Conservation (phyloP, 2,797 vertebrate genomes). For the Pantherophis alleghaniensis region DNA sequence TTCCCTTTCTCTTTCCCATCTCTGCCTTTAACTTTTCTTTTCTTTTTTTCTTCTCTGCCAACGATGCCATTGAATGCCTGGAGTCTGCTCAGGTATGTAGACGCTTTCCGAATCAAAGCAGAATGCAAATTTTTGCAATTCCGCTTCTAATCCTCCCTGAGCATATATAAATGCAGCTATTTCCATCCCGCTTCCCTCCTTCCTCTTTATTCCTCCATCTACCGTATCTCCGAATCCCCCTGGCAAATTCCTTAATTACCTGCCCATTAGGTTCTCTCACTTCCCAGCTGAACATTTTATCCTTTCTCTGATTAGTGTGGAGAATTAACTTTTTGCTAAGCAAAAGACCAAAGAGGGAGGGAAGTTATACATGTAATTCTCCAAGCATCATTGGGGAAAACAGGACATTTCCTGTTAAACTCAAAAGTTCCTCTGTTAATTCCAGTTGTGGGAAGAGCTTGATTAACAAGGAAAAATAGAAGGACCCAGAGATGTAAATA, state of each 20-base stretch:
- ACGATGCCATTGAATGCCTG: background rate
- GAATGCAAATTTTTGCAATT: conserved; percentile 26
- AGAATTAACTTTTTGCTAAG: conserved; percentile 32
- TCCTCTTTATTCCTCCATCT: conserved; percentile 38
- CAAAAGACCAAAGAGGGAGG: accelerated
- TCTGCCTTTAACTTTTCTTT: background rate
- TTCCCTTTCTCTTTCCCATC: background rate
- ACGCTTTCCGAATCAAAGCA: conserved; percentile 42
- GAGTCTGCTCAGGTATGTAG: conserved; percentile 38
- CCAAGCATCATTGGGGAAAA: accelerated
- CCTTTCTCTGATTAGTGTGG: background rate
- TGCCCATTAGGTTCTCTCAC: conserved; percentile 50
- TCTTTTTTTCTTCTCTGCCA: background rate
- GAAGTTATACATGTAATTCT: background rate
- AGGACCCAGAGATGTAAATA: accelerated
- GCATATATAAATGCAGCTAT: conserved; percentile 47
- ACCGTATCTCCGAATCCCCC: conserved; percentile 2
- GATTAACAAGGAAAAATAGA: background rate
- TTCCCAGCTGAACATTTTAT: conserved; percentile 38
- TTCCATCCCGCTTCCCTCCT: conserved; percentile 19
- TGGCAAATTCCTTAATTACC: conserved; percentile 61
- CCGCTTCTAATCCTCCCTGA: conserved; percentile 33
- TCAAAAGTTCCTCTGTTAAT: background rate
- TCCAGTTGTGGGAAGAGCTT: background rate
- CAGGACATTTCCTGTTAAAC: accelerated